Conservation (phyloP, 2,797 vertebrate species). For the Telmatherina bonti region DNA sequence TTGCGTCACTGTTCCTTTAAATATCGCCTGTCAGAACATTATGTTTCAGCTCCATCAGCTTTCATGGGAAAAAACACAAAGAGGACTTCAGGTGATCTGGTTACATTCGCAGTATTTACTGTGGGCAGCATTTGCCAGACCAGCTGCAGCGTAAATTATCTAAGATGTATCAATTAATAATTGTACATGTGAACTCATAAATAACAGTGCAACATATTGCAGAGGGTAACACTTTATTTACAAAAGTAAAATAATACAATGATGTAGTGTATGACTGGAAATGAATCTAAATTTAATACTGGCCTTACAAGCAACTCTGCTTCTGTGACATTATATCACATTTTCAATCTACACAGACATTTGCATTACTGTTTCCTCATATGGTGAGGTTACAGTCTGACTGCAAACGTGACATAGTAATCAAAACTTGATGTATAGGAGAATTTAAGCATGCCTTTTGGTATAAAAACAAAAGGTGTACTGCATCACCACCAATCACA, state of each 20-base stretch:
- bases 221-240: conserved; percentile 63
- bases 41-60: neutral
- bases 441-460: conserved; percentile 22
- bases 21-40: neutral
- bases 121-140: neutral
- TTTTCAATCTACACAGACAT: conserved; percentile 34
- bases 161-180: neutral
- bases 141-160: neutral
- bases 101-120: neutral
- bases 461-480: conserved; percentile 1
- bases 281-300: conserved; percentile 61
- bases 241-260: conserved; percentile 68
- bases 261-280: conserved; percentile 74
- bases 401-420: conserved; percentile 5
- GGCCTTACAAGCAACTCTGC: conserved; percentile 56
- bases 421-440: conserved; percentile 26
- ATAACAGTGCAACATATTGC: neutral
- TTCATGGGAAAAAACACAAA: neutral
- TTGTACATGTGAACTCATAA: neutral
- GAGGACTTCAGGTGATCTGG: neutral
- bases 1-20: neutral
- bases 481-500: conserved; percentile 20
- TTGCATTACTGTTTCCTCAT: conserved; percentile 45
- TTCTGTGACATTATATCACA: conserved; percentile 56
- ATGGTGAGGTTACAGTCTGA: conserved; percentile 1